phyloP scores from a whole-genome alignment of 2,113 vertebrate genomes.

The Diphyllodes magnificus region DNA sequence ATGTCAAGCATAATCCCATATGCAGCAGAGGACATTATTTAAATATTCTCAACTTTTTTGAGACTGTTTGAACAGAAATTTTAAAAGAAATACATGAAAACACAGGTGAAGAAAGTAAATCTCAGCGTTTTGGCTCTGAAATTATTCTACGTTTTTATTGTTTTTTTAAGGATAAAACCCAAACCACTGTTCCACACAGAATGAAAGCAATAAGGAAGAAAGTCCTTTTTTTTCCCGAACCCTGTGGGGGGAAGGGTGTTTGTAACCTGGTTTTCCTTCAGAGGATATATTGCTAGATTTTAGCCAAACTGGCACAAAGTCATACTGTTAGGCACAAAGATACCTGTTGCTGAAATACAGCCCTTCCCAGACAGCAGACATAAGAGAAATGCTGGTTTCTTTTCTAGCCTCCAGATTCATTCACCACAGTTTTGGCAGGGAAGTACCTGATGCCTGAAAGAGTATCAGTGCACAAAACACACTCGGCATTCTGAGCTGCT shows the following conservation, averaged over 20 bases:
- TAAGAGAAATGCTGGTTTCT: neutral
- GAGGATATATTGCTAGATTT: too few species aligned
- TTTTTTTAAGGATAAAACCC: neutral
- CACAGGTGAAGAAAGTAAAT: neutral
- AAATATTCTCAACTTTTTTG: neutral
- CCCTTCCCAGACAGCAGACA: neutral
- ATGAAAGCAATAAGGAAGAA: neutral
- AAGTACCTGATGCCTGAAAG: neutral
- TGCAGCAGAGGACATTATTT: neutral
- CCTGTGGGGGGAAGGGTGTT: too few species aligned
- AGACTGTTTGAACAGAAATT: neutral
- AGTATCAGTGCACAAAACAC: neutral
- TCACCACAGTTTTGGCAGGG: neutral
- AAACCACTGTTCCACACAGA: neutral
- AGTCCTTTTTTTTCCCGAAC: neutral
- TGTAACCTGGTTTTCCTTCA: too few species aligned
- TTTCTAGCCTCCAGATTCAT: neutral
- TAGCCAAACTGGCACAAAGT: too few species aligned
- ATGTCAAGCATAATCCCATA: neutral
- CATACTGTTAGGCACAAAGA: neutral
- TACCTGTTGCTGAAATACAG: neutral
- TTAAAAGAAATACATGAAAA: neutral
- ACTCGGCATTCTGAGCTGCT: neutral
- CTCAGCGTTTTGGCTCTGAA: neutral
- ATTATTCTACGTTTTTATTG: neutral